Evolutionary conservation across 2,113 vertebrate species (phyloP).

Genomic region (Terrapene triunguis): DNA sequence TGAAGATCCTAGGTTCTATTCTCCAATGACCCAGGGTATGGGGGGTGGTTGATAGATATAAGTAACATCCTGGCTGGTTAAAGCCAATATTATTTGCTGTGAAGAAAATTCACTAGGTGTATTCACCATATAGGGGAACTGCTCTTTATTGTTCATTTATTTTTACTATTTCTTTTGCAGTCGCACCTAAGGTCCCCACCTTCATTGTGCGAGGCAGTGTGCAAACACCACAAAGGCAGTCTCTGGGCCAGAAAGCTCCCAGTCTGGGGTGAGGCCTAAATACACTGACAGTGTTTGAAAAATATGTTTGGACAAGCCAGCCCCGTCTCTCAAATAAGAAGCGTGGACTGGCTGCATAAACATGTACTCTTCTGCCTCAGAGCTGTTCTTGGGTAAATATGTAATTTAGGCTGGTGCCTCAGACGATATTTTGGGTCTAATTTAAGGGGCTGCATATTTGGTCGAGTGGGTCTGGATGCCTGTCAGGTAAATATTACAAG

Average conservation of each 20-base stretch:
- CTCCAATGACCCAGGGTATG: not conserved
- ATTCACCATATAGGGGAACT: not conserved
- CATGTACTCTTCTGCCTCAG: not conserved
- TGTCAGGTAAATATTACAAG: conserved; percentile 59
- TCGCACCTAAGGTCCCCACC: not conserved
- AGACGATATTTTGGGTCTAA: conserved; percentile 41
- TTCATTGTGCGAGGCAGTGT: not conserved
- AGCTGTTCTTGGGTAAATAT: not conserved
- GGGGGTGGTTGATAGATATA: not conserved
- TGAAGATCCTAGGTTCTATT: not conserved
- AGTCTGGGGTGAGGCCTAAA: not conserved
- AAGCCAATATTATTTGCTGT: not conserved
- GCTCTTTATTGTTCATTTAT: not conserved
- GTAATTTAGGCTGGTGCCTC: conserved; percentile 42
- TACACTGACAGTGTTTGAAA: not conserved
- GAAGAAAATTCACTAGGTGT: not conserved
- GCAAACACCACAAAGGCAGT: not conserved
- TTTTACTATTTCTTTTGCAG: not conserved
- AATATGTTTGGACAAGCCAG: not conserved
- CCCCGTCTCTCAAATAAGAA: not conserved
- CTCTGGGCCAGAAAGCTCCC: not conserved
- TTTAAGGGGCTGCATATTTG: conserved; percentile 55
- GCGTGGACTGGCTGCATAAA: not conserved
- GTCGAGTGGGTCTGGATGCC: not conserved
- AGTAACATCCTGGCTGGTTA: not conserved